Evolutionary conservation across 2,797 vertebrate genomes (phyloP).

Genomic region (Potorous gilbertii): DNA sequence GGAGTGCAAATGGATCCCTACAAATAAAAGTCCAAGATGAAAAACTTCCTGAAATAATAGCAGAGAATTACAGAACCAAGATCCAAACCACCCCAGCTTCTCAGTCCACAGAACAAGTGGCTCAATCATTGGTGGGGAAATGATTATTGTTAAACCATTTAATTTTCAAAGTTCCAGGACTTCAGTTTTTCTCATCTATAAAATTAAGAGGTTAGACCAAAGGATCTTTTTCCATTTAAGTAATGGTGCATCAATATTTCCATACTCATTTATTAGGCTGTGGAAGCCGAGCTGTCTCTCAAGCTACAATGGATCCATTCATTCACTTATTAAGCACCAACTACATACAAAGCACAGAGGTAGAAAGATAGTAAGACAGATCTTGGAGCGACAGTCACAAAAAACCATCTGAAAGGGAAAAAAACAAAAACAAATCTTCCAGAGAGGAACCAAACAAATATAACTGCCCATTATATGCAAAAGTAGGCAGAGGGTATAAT

Average conservation of each 20-base stretch:
- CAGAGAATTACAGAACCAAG: not conserved
- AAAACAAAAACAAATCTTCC: not conserved
- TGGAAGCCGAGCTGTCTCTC: not conserved
- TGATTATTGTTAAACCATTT: not conserved
- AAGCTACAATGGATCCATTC: not conserved
- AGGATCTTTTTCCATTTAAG: not conserved
- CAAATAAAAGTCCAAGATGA: constrained; percentile 17
- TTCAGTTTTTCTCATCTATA: not conserved
- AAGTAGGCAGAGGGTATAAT: not conserved
- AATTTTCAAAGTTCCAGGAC: not conserved
- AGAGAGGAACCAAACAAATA: not conserved
- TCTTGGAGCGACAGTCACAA: not conserved
- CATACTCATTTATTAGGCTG: not conserved
- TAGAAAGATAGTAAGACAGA: not conserved
- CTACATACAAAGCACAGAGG: not conserved
- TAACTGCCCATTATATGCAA: not conserved
- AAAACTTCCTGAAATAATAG: not conserved
- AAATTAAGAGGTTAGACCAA: not conserved
- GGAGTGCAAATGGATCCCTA: constrained; percentile 88
- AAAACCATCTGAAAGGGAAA: not conserved
- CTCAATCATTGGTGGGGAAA: not conserved
- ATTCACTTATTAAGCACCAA: not conserved
- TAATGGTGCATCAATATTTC: not conserved
- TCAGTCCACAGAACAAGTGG: not conserved
- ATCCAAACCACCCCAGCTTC: rapidly evolving